phyloP scores from a whole-genome alignment of 2,888 invertebrate genomes.

The Phoenoteleia sp. region DNA sequence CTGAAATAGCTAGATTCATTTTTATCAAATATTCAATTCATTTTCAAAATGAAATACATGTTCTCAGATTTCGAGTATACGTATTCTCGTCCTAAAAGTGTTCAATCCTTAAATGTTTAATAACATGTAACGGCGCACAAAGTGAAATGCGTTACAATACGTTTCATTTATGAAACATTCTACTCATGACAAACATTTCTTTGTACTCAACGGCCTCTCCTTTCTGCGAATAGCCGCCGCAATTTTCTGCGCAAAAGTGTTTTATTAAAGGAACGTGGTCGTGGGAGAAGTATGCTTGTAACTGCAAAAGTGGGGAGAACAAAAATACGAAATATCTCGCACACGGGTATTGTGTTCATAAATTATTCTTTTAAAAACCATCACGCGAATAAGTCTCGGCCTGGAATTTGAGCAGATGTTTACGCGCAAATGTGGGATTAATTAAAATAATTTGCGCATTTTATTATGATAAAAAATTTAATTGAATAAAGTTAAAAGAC shows the following conservation, averaged over 20 bases:
- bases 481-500: too few relatives aligned
- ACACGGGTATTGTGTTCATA: constrained; percentile 52
- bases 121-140: constrained; percentile 28
- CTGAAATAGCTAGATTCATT: too few relatives aligned
- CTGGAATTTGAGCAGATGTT: constrained; percentile 8
- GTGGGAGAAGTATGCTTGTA: constrained; percentile 62
- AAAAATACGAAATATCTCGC: constrained; percentile 49
- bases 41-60: too few relatives aligned
- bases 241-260: constrained; percentile 69
- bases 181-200: constrained; percentile 62
- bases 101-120: constrained; percentile 50
- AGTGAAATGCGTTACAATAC: constrained; percentile 60
- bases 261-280: constrained; percentile 67
- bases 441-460: neutral
- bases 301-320: constrained; percentile 47
- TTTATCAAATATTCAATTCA: too few relatives aligned
- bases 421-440: constrained; percentile 1
- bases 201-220: constrained; percentile 52
- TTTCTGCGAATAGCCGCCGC: constrained; percentile 18
- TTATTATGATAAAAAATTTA: too few relatives aligned
- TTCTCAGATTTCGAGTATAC: neutral
- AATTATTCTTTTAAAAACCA: constrained; percentile 62
- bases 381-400: constrained; percentile 17
- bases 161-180: constrained; percentile 67
- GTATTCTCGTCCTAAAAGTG: constrained; percentile 27